Conservation (phyloP, 2,888 invertebrate genomes). For the Heteropelma amictum region DNA sequence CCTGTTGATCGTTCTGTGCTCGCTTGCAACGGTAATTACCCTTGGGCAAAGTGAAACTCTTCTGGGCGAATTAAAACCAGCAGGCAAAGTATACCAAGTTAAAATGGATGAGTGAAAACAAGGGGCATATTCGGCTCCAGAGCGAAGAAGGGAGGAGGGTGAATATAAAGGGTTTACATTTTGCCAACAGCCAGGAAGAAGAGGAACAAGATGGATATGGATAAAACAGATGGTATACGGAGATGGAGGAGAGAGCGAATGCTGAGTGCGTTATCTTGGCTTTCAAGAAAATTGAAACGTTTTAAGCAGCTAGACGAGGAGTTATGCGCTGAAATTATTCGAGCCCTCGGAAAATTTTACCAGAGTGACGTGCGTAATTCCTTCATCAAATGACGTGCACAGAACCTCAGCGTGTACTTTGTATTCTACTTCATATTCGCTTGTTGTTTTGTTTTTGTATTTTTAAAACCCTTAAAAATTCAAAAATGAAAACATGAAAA, state of each 20-base stretch:
- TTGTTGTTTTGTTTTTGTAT: no score
- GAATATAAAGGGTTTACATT: conserved; percentile 8
- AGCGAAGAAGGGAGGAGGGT: not conserved
- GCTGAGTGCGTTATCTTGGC: not conserved
- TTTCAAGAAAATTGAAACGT: conserved; percentile 49
- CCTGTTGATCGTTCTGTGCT: conserved; percentile 46
- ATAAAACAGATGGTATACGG: conserved; percentile 5
- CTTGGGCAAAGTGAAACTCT: conserved; percentile 36
- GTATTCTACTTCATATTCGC: no score
- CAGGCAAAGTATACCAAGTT: conserved; percentile 32
- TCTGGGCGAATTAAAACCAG: conserved; percentile 47
- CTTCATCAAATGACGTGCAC: not conserved
- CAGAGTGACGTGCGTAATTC: conserved; percentile 25
- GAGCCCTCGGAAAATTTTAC: conserved; percentile 24
- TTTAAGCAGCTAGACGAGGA: not conserved
- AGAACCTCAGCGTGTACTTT: not conserved
- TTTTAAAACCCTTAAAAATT: no score
- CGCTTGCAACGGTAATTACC: conserved; percentile 47
- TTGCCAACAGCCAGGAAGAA: not conserved
- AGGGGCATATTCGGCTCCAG: conserved; percentile 30
- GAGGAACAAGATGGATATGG: conserved; percentile 5
- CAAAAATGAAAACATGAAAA: no score
- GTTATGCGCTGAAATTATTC: conserved; percentile 13
- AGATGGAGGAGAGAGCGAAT: not conserved
- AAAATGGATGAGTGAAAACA: conserved; percentile 40